phyloP scores from a whole-genome alignment of 1,140 invertebrate species.

The Pachyrhynchus sulphureomaculatus region DNA sequence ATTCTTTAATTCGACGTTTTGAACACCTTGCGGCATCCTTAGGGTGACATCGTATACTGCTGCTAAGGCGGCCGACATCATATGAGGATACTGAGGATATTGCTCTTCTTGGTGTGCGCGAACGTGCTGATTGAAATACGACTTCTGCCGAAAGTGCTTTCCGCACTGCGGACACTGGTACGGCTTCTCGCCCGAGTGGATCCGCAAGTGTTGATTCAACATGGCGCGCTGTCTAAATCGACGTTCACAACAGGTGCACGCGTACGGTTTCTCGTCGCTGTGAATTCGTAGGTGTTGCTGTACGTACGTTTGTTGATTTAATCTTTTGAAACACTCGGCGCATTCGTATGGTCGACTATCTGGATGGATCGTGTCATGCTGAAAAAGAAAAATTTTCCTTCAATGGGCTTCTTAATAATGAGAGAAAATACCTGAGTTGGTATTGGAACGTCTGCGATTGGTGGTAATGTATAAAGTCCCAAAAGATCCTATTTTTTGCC shows the following conservation, averaged over 20 bases:
- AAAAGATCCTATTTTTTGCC: too few relatives aligned
- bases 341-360: constrained; percentile 81
- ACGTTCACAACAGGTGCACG: constrained; percentile 85
- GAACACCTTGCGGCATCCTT: too few relatives aligned
- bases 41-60: too few relatives aligned
- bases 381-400: constrained; percentile 46
- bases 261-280: constrained; percentile 86
- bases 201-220: constrained; percentile 86
- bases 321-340: constrained; percentile 83
- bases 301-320: constrained; percentile 82
- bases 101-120: constrained; percentile 93
- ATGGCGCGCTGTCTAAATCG: constrained; percentile 84
- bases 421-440: too few relatives aligned
- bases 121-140: constrained; percentile 93
- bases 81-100: constrained; percentile 52
- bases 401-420: too few relatives aligned
- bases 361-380: constrained; percentile 83
- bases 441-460: too few relatives aligned
- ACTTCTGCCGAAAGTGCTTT: constrained; percentile 92
- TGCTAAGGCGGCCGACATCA: constrained; percentile 45
- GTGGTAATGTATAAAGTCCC: too few relatives aligned
- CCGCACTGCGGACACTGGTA: constrained; percentile 90
- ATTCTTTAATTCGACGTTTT: too few relatives aligned
- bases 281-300: constrained; percentile 85
- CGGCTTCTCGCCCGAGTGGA: constrained; percentile 92